phyloP scores from a whole-genome alignment of 2,888 invertebrate genomes.

The Callinectes sapidus region DNA sequence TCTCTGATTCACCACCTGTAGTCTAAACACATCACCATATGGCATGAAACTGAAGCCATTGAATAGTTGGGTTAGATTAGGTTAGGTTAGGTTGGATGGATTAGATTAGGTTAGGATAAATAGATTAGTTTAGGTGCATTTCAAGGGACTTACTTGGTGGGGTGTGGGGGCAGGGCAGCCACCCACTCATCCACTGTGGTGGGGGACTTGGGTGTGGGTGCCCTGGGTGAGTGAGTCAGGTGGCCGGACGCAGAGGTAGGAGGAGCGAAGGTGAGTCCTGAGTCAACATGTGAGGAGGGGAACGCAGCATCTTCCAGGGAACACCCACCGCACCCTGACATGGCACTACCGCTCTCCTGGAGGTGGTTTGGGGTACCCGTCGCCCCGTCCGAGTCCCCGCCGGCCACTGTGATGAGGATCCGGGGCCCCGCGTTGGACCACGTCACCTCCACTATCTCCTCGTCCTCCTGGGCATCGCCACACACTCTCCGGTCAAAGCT shows the following conservation, averaged over 20 bases:
- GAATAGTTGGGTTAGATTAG: no score
- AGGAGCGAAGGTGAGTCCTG: slow-evolving; percentile 8
- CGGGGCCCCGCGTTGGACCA: slow-evolving; percentile 35
- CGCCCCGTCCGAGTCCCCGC: neutral
- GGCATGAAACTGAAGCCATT: no score
- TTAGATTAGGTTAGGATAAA: no score
- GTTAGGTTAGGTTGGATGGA: no score
- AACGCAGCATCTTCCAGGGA: slow-evolving; percentile 36
- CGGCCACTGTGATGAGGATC: slow-evolving; percentile 53
- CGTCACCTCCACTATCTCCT: slow-evolving; percentile 13
- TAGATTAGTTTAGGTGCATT: neutral
- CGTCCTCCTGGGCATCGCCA: slow-evolving; percentile 21
- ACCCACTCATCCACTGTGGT: slow-evolving; percentile 69
- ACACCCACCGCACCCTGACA: slow-evolving; percentile 13
- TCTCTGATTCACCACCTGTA: neutral
- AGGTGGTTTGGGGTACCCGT: slow-evolving; percentile 41
- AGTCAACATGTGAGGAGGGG: neutral
- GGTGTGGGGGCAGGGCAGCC: slow-evolving; percentile 60
- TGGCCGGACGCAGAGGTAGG: slow-evolving; percentile 40
- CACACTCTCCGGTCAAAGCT: neutral
- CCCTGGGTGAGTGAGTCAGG: slow-evolving; percentile 48
- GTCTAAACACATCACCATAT: no score
- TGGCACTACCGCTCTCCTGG: slow-evolving; percentile 50
- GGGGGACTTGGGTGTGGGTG: slow-evolving; percentile 65
- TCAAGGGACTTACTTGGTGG: slow-evolving; percentile 43